Conservation (phyloP, 2,888 invertebrate genomes). For the Hirtodrosophila trivittata region DNA sequence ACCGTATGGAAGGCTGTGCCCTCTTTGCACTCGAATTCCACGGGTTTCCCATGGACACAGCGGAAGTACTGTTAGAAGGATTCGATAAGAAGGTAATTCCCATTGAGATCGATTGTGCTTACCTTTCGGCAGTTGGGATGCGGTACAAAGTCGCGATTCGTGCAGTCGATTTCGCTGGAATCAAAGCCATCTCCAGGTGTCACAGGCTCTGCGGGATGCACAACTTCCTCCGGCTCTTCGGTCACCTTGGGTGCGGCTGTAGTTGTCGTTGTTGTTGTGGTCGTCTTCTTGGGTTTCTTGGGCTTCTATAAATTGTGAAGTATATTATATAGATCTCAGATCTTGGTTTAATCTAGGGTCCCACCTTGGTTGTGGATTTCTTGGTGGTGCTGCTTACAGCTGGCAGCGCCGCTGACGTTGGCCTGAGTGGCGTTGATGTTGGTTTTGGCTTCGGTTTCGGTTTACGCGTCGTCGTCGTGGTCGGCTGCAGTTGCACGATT, state of each 20-base stretch:
- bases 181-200: conserved; percentile 61
- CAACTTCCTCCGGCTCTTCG: conserved; percentile 46
- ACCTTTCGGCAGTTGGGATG: conserved; percentile 86
- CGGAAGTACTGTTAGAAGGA: conserved; percentile 90
- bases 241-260: conserved; percentile 57
- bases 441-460: conserved; percentile 76
- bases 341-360: neutral
- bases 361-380: conserved; percentile 68
- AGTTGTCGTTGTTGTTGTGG: conserved; percentile 55
- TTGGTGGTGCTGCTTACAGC: conserved; percentile 51
- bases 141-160: conserved; percentile 85
- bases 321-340: too few species aligned
- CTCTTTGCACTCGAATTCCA: conserved; percentile 89
- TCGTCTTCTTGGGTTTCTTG: conserved; percentile 75
- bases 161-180: conserved; percentile 83
- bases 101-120: conserved; percentile 12
- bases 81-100: neutral
- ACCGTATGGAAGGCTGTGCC: conserved; percentile 90
- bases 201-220: conserved; percentile 33
- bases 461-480: conserved; percentile 76
- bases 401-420: conserved; percentile 68
- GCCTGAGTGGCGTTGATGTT: conserved; percentile 51
- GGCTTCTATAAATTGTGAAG: conserved; percentile 76
- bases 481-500: conserved; percentile 33
- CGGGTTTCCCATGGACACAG: conserved; percentile 91